These are phyloP conservation scores for Dipodomys spectabilis DNA, from an alignment of 2,113 vertebrate genomes.

Conservation along the genomic window DNA sequence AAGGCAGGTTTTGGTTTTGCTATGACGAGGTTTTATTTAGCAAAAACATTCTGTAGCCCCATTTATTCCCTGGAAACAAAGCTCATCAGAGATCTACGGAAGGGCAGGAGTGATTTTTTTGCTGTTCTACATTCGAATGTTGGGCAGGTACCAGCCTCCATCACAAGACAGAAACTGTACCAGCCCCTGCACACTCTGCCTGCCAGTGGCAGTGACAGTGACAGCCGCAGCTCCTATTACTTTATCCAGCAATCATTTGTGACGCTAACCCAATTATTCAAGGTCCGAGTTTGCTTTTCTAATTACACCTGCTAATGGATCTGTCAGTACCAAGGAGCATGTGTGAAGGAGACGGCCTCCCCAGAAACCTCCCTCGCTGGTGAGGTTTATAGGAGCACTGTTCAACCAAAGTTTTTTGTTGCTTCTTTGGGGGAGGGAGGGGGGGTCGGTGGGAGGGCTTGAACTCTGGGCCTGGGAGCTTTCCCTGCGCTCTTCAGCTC, in stretches of 20 bases:
- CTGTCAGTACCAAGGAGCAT: constrained; percentile 46
- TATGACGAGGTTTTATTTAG: constrained; percentile 67
- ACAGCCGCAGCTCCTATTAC: neutral
- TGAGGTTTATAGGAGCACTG: constrained; percentile 59
- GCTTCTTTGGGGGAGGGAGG: neutral
- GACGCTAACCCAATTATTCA: constrained; percentile 56
- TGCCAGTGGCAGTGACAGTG: neutral
- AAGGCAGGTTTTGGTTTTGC: constrained; percentile 46
- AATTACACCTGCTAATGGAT: constrained; percentile 61
- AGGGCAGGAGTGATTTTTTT: neutral
- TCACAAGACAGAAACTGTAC: neutral
- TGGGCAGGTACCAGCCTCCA: constrained; percentile 2
- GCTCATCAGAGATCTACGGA: neutral
- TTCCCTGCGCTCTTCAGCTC: too few relatives aligned
- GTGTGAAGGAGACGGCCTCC: neutral
- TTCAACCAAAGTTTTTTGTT: neutral
- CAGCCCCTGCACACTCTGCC: accelerated
- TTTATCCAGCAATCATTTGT: neutral
- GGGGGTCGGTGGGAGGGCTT: too few relatives aligned
- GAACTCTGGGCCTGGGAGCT: too few relatives aligned
- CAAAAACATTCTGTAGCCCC: constrained; percentile 50
- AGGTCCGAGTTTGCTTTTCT: constrained; percentile 59
- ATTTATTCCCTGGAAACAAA: constrained; percentile 45
- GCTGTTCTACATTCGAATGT: constrained; percentile 32
- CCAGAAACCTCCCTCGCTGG: constrained; percentile 24